phyloP scores from a whole-genome alignment of 2,888 invertebrate species.

The Camponotus fellah region DNA sequence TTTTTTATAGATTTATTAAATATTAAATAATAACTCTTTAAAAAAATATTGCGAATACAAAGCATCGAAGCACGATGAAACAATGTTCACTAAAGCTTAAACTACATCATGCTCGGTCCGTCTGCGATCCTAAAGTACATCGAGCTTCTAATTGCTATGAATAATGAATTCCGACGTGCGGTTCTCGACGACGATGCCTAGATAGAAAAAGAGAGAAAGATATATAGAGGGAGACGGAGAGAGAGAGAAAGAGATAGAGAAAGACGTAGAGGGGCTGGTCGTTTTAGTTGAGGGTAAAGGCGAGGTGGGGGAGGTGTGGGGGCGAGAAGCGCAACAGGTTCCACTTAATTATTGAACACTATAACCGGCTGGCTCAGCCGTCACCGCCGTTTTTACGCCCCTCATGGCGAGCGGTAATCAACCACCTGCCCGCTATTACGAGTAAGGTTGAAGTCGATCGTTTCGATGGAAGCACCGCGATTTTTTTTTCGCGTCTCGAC shows the following conservation, averaged over 20 bases:
- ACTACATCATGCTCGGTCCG: conserved; percentile 1
- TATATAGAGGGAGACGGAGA: background rate
- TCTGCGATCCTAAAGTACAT: conserved; percentile 51
- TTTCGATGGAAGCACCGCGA: conserved; percentile 51
- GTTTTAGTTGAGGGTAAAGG: conserved; percentile 71
- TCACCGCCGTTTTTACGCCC: conserved; percentile 73
- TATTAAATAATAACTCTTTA: background rate
- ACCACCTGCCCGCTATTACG: conserved; percentile 77
- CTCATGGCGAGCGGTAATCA: conserved; percentile 75
- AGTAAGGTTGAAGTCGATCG: conserved; percentile 71
- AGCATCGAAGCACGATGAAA: background rate
- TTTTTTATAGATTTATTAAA: background rate
- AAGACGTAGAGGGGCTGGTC: conserved; percentile 64
- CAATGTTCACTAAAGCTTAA: background rate
- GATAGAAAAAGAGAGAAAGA: conserved; percentile 34
- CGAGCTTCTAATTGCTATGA: conserved; percentile 80
- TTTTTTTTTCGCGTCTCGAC: conserved; percentile 27
- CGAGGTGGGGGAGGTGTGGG: conserved; percentile 63
- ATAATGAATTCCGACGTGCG: conserved; percentile 77
- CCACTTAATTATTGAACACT: conserved; percentile 85
- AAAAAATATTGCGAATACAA: background rate
- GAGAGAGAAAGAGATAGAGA: conserved; percentile 33
- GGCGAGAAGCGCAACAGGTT: conserved; percentile 84
- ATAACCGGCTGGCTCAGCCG: conserved; percentile 74
- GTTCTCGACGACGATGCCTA: conserved; percentile 30